Evolutionary conservation across 2,113 vertebrate species (phyloP).

Genomic region (Takifugu flavidus): DNA sequence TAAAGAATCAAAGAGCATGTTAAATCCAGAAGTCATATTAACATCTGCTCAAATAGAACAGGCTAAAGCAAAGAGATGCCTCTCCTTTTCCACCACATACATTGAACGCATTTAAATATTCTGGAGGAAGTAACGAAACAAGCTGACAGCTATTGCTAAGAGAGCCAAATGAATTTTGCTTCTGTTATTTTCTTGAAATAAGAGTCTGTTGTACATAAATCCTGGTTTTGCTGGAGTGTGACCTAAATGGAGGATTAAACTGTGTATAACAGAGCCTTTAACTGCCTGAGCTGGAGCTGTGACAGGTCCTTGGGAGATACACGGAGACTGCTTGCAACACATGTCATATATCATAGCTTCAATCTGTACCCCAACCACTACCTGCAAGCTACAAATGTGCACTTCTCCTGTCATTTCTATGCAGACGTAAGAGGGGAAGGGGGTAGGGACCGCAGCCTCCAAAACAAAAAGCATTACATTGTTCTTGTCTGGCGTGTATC

Average conservation of each 20-base stretch:
- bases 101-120: slow-evolving; percentile 23
- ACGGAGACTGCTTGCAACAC: slow-evolving; percentile 75
- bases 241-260: slow-evolving; percentile 72
- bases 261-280: slow-evolving; percentile 66
- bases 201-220: slow-evolving; percentile 18
- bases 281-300: slow-evolving; percentile 64
- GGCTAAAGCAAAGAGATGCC: slow-evolving; percentile 7
- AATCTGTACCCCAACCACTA: slow-evolving; percentile 72
- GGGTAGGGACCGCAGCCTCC: slow-evolving; percentile 40
- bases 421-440: slow-evolving; percentile 43
- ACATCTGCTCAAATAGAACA: slow-evolving; percentile 21
- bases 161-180: slow-evolving; percentile 7
- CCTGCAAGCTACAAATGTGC: slow-evolving; percentile 77
- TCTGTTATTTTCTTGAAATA: slow-evolving; percentile 25
- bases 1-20: slow-evolving; percentile 16
- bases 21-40: slow-evolving; percentile 5
- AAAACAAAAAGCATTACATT: slow-evolving; percentile 67
- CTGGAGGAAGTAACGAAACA: slow-evolving; percentile 6
- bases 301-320: slow-evolving; percentile 76
- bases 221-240: slow-evolving; percentile 55
- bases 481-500: slow-evolving; percentile 50
- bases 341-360: slow-evolving; percentile 79
- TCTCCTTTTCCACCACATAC: slow-evolving; percentile 6
- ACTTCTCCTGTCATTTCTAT: slow-evolving; percentile 66
- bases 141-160: neutral